phyloP scores from a whole-genome alignment of 2,113 vertebrate genomes.

The Numida meleagris region DNA sequence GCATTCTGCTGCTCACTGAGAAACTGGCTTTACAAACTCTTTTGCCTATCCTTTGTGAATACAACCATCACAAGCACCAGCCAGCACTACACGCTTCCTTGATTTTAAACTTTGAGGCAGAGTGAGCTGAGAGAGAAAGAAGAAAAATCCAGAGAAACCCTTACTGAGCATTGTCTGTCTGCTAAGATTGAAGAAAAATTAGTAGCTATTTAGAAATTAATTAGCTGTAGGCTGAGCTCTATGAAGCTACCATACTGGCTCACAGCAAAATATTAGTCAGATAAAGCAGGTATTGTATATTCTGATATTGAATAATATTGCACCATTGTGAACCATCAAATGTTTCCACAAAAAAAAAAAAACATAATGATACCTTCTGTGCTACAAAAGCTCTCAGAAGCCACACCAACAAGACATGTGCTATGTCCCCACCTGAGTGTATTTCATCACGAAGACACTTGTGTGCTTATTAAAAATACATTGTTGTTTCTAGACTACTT shows the following conservation, averaged over 20 bases:
- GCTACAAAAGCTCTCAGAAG: not conserved
- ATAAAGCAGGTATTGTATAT: not conserved
- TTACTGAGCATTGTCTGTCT: not conserved
- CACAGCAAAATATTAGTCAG: not conserved
- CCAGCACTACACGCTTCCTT: not conserved
- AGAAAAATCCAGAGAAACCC: not conserved
- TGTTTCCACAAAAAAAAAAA: not conserved
- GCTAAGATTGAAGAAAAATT: not conserved
- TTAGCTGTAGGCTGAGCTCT: not conserved
- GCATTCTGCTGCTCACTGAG: not conserved
- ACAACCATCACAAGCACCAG: not conserved
- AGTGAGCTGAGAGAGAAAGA: not conserved
- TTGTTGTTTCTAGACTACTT: slow-evolving; percentile 17
- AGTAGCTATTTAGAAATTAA: not conserved
- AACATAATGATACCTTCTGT: not conserved
- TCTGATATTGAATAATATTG: not conserved
- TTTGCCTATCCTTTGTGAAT: not conserved
- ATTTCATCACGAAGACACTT: not conserved
- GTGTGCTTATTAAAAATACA: slow-evolving; percentile 28
- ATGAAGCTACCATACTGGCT: not conserved
- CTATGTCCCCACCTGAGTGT: not conserved
- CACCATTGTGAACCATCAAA: not conserved
- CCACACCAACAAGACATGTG: not conserved
- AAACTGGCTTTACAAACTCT: slow-evolving; percentile 4
- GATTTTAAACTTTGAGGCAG: slow-evolving; percentile 1